Conservation (phyloP, 2,797 vertebrate genomes). For the Scarus forsteni region DNA sequence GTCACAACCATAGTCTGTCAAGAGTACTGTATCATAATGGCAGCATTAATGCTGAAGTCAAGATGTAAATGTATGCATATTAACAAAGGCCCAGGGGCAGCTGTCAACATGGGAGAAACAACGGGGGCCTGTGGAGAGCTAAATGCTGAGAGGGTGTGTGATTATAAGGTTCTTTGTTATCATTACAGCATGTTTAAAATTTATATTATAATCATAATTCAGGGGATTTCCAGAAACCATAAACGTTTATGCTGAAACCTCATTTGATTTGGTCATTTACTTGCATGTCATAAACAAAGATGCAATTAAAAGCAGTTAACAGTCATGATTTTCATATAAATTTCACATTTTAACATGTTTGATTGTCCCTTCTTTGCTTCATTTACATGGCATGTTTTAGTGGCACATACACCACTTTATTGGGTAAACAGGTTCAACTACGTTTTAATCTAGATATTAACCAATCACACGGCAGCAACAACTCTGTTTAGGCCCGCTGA, state of each 20-base stretch:
- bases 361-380: not conserved
- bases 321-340: not conserved
- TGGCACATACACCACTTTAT: too few relatives aligned
- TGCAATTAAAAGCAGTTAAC: not conserved
- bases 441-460: too few relatives aligned
- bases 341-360: not conserved
- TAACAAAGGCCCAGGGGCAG: slow-evolving; percentile 34
- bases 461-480: too few relatives aligned
- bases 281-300: too few relatives aligned
- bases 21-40: slow-evolving; percentile 1
- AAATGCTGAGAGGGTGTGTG: slow-evolving; percentile 10
- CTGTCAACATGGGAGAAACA: slow-evolving; percentile 33
- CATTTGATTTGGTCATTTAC: not conserved
- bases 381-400: not conserved
- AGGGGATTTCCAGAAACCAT: not conserved
- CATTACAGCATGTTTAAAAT: too few relatives aligned
- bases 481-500: too few relatives aligned
- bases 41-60: slow-evolving; percentile 17
- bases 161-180: slow-evolving; percentile 13
- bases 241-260: not conserved
- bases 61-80: slow-evolving; percentile 36
- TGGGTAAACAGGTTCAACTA: too few relatives aligned
- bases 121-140: slow-evolving; percentile 11
- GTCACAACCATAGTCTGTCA: slow-evolving; percentile 14
- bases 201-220: not conserved